phyloP scores from a whole-genome alignment of 2,113 vertebrate species.

The Rhagologus leucostigma region DNA sequence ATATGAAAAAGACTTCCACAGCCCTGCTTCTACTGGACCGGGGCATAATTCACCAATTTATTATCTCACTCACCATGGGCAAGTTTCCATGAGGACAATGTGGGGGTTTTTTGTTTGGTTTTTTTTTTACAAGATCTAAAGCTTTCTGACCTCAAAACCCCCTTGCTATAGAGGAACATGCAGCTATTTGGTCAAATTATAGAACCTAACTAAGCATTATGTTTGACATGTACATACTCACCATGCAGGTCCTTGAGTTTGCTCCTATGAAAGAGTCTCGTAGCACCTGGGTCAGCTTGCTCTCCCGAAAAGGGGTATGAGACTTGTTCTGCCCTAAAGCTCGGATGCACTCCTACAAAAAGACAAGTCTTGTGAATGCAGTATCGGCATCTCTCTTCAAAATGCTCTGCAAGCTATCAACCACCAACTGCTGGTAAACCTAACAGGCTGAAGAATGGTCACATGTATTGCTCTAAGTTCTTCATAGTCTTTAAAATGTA shows the following conservation, averaged over 20 bases:
- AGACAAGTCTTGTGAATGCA: background rate
- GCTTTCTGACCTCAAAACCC: background rate
- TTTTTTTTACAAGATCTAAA: background rate
- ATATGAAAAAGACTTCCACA: background rate
- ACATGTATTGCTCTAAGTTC: background rate
- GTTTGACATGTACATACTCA: conserved; percentile 44
- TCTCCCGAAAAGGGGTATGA: conserved; percentile 94
- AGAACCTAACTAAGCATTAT: background rate
- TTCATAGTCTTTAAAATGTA: background rate
- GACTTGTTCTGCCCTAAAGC: conserved; percentile 94
- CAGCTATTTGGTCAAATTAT: background rate
- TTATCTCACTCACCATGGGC: background rate
- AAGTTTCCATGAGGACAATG: background rate
- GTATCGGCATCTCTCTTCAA: background rate
- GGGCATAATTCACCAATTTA: background rate
- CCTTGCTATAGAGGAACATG: background rate
- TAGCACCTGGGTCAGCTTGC: conserved; percentile 95
- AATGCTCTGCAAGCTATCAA: background rate
- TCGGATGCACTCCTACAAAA: conserved; percentile 89
- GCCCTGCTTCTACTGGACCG: background rate
- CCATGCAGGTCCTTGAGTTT: conserved; percentile 96
- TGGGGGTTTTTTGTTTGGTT: background rate
- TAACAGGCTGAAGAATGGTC: background rate
- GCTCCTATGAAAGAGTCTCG: conserved; percentile 95
- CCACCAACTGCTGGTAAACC: background rate